Conservation (phyloP, 2,113 vertebrate genomes). For the Psilopogon haemacephalus region DNA sequence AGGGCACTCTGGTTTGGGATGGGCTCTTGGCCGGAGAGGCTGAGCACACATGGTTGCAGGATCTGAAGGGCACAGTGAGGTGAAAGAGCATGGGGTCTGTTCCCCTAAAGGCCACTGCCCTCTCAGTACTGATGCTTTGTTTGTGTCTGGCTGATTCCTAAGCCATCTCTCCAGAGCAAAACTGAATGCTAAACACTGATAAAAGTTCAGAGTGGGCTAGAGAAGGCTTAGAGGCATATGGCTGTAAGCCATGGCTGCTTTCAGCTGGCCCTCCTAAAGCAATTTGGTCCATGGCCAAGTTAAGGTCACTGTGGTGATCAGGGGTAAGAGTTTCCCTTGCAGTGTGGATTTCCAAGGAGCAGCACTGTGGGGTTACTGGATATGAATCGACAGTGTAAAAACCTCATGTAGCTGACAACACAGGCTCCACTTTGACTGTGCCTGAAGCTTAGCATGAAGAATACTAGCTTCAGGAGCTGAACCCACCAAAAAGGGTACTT, state of each 20-base stretch:
- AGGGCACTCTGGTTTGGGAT: neutral
- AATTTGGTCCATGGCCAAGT: neutral
- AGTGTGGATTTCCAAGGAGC: neutral
- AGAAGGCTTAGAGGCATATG: neutral
- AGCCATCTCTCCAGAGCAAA: neutral
- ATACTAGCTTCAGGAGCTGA: neutral
- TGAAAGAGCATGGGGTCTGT: neutral
- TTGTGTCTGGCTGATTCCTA: neutral
- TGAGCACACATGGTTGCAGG: neutral
- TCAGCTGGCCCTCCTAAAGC: neutral
- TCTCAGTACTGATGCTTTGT: neutral
- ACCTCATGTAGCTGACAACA: neutral
- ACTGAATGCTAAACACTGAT: neutral
- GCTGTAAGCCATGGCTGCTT: neutral
- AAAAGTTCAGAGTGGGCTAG: neutral
- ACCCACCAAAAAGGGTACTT: neutral
- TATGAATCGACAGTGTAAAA: neutral
- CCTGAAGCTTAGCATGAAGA: neutral
- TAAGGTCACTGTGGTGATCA: neutral
- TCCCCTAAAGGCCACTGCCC: neutral
- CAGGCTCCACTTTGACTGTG: fast-evolving
- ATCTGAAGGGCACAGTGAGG: neutral
- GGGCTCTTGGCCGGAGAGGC: neutral
- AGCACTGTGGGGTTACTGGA: neutral
- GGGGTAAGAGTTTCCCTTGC: neutral